These are phyloP conservation scores for Tiliqua scincoides DNA, from an alignment of 2,113 vertebrate species.

Conservation along the genomic window DNA sequence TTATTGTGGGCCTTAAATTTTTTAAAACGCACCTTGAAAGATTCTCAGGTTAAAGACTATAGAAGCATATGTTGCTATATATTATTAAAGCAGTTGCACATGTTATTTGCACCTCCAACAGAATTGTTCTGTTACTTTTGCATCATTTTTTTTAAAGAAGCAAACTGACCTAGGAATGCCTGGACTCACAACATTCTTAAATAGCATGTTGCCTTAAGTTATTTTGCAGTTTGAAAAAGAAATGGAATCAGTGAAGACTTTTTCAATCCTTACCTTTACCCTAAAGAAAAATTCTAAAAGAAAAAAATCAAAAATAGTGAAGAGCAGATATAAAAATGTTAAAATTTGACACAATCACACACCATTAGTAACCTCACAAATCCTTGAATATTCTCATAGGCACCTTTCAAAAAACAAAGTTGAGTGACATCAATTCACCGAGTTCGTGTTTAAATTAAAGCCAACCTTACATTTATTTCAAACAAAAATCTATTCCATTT, in stretches of 20 bases:
- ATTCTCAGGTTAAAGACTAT: background rate
- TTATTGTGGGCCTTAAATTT: conserved; percentile 1
- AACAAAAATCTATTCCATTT: background rate
- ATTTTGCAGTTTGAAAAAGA: background rate
- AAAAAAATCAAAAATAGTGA: background rate
- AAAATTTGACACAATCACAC: background rate
- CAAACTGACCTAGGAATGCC: background rate
- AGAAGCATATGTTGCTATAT: background rate
- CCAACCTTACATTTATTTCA: background rate
- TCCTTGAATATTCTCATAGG: background rate
- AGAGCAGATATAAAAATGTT: background rate
- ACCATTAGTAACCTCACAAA: background rate
- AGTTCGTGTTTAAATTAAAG: background rate
- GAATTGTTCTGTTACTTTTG: background rate
- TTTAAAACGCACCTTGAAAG: background rate
- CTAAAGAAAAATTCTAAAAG: background rate
- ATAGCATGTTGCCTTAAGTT: background rate
- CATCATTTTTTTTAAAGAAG: background rate
- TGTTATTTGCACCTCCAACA: background rate
- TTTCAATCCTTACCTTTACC: background rate
- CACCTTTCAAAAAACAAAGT: background rate
- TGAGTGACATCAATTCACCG: background rate
- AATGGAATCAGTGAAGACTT: background rate
- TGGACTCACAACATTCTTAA: background rate
- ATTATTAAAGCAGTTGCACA: background rate